Conservation (phyloP, 2,797 vertebrate genomes). For the Meriones psammophilus region DNA sequence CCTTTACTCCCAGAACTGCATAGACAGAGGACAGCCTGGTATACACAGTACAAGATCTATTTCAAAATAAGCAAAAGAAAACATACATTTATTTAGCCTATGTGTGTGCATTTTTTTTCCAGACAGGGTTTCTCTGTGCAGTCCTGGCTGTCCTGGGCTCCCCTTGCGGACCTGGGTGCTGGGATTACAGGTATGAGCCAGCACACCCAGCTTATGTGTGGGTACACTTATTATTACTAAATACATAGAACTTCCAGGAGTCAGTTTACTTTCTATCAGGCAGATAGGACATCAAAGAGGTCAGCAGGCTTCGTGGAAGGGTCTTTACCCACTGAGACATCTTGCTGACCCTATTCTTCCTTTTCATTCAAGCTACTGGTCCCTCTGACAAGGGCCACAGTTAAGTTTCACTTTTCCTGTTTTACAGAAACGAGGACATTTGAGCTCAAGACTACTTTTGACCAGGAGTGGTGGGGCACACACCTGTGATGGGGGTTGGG, state of each 20-base stretch:
- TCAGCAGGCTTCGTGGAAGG: neutral
- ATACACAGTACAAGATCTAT: neutral
- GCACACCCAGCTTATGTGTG: too few relatives aligned
- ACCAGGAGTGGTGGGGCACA: neutral
- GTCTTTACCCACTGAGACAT: neutral
- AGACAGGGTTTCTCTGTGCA: too few relatives aligned
- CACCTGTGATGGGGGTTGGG: neutral
- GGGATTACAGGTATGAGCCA: too few relatives aligned
- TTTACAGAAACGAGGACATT: neutral
- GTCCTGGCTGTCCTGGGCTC: too few relatives aligned
- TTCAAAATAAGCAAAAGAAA: neutral
- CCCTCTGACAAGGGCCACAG: neutral
- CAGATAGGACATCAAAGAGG: neutral
- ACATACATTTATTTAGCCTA: neutral
- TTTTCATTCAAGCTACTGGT: conserved; percentile 1
- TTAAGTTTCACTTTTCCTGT: conserved; percentile 33
- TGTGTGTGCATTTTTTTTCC: too few relatives aligned
- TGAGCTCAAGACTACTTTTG: conserved; percentile 27
- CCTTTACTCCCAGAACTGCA: neutral
- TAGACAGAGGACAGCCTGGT: neutral
- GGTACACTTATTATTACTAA: neutral
- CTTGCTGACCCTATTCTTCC: neutral
- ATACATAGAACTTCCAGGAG: too few relatives aligned
- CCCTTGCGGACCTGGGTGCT: too few relatives aligned
- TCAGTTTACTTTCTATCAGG: neutral